These are phyloP conservation scores for Thysanoteuthis rhombus DNA, from an alignment of 2,888 invertebrate species.

Conservation along the genomic window DNA sequence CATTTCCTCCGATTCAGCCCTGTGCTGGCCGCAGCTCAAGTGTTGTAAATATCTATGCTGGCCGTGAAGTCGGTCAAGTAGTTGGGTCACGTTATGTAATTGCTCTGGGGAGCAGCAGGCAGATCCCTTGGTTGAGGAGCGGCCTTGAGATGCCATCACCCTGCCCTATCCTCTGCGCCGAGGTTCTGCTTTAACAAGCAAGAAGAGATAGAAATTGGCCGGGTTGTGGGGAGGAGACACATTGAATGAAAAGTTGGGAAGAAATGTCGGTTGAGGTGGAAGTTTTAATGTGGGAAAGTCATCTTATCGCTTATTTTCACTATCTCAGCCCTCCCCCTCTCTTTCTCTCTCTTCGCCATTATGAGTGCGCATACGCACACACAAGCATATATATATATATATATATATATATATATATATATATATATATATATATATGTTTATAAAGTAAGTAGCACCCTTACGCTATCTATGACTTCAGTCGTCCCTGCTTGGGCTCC, in stretches of 20 bases:
- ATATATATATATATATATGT: too few relatives aligned
- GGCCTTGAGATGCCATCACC: neutral
- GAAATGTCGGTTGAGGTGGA: neutral
- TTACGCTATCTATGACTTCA: too few relatives aligned
- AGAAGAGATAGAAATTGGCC: too few relatives aligned
- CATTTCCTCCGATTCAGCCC: too few relatives aligned
- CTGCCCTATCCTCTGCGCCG: neutral
- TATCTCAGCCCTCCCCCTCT: neutral
- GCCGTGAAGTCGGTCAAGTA: neutral
- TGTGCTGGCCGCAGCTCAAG: neutral
- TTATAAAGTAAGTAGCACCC: too few relatives aligned
- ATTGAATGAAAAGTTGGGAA: neutral
- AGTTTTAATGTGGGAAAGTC: neutral
- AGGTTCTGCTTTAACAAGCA: neutral
- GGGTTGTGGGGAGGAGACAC: neutral
- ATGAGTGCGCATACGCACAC: too few relatives aligned
- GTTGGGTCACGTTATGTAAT: neutral
- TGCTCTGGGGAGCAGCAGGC: neutral
- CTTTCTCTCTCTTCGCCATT: neutral
- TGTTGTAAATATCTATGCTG: neutral
- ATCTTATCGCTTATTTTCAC: neutral
- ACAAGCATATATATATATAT: too few relatives aligned
- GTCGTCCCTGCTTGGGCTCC: too few relatives aligned
- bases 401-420: too few relatives aligned
- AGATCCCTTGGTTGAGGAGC: neutral